phyloP scores from a whole-genome alignment of 2,888 invertebrate species.

The Heliconius ismenius region DNA sequence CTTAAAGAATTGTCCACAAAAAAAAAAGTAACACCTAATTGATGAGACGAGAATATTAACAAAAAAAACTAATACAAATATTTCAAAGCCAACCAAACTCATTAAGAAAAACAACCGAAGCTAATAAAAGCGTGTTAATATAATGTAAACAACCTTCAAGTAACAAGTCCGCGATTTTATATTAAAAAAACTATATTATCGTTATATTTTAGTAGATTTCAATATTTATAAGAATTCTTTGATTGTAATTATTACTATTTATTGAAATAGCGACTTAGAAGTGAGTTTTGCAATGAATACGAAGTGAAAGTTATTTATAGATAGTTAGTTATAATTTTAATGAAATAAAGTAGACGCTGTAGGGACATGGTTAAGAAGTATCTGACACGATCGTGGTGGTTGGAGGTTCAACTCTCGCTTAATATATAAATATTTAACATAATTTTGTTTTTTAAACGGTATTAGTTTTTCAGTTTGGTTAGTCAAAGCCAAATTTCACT shows the following conservation, averaged over 20 bases:
- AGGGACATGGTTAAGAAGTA: too few species aligned
- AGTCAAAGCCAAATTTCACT: too few species aligned
- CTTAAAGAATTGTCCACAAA: conserved; percentile 10
- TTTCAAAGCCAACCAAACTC: not conserved
- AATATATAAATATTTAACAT: too few species aligned
- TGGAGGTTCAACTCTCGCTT: too few species aligned
- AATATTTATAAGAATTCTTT: not conserved
- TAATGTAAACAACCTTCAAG: conserved; percentile 16
- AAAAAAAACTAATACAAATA: not conserved
- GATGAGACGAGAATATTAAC: not conserved
- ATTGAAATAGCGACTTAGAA: conserved; percentile 7
- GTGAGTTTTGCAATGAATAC: not conserved
- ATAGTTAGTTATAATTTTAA: not conserved
- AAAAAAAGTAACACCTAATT: not conserved
- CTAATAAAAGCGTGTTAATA: too few species aligned
- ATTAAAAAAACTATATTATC: not conserved
- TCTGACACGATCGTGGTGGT: too few species aligned
- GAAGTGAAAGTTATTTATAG: not conserved
- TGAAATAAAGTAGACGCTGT: too few species aligned
- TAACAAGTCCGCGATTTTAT: not conserved
- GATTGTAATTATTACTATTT: not conserved
- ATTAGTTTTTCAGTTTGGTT: too few species aligned
- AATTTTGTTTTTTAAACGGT: too few species aligned
- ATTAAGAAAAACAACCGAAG: not conserved
- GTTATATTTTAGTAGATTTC: not conserved